phyloP scores from a whole-genome alignment of 1,140 invertebrate species.

The Solenopsis invicta region DNA sequence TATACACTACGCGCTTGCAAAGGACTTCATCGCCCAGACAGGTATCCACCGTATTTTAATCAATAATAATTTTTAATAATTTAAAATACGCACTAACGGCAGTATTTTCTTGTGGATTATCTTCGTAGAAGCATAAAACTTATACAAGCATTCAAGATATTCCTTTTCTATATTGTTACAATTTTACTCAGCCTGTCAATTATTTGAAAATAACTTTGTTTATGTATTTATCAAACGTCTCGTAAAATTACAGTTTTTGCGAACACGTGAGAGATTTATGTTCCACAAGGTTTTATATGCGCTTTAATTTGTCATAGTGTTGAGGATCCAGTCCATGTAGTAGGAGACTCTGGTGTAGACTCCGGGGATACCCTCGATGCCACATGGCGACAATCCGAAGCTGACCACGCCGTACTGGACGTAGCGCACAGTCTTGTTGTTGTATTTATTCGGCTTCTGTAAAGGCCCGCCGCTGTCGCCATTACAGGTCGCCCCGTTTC shows the following conservation, averaged over 20 bases:
- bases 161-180: neutral
- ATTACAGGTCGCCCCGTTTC: conserved; percentile 83
- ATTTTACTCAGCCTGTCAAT: neutral
- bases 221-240: neutral
- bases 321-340: conserved; percentile 90
- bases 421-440: conserved; percentile 76
- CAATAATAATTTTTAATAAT: neutral
- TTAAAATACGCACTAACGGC: neutral
- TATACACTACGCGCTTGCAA: conserved; percentile 60
- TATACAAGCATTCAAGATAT: neutral
- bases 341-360: conserved; percentile 89
- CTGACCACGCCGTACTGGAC: conserved; percentile 88
- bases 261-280: neutral
- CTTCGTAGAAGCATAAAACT: neutral
- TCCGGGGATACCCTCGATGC: conserved; percentile 87
- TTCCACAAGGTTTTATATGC: neutral
- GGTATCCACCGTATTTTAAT: conserved; percentile 69
- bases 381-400: conserved; percentile 86
- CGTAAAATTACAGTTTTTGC: neutral
- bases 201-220: neutral
- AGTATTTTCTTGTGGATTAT: neutral
- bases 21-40: conserved; percentile 86
- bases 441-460: conserved; percentile 74
- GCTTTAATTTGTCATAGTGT: conserved; percentile 85
- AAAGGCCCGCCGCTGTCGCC: conserved; percentile 88